phyloP scores from a whole-genome alignment of 2,797 vertebrate genomes.

The Buceros bicornis region DNA sequence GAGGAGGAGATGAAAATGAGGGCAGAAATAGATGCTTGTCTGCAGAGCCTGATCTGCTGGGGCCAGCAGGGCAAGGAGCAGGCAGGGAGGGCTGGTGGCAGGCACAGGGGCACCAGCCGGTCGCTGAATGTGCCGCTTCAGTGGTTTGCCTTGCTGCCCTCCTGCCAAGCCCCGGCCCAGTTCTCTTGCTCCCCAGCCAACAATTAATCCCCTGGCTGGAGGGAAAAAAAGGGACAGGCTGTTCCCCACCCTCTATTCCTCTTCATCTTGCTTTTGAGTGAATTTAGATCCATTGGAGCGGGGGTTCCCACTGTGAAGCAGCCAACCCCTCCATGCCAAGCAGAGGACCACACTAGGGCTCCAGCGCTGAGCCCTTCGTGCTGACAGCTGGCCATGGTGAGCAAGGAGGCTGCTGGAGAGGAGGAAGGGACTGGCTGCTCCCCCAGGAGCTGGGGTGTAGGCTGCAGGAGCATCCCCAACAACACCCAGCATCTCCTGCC shows the following conservation, averaged over 20 bases:
- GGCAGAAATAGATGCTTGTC: slow-evolving; percentile 32
- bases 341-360: background rate
- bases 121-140: background rate
- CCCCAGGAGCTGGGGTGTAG: background rate
- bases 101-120: background rate
- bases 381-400: accelerated
- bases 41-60: background rate
- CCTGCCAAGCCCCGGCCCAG: background rate
- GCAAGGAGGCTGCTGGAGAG: background rate
- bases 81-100: background rate
- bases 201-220: slow-evolving; percentile 15
- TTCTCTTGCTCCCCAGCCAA: background rate
- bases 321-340: background rate
- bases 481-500: background rate
- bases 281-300: background rate
- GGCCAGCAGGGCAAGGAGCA: background rate
- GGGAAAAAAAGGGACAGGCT: background rate
- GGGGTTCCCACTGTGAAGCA: background rate
- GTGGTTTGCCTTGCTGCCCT: background rate
- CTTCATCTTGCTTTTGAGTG: background rate
- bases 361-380: background rate
- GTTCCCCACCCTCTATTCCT: background rate
- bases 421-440: background rate
- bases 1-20: slow-evolving; percentile 33
- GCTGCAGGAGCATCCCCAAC: background rate